phyloP scores from a whole-genome alignment of 2,797 vertebrate genomes.

The Gallirallus australis region DNA sequence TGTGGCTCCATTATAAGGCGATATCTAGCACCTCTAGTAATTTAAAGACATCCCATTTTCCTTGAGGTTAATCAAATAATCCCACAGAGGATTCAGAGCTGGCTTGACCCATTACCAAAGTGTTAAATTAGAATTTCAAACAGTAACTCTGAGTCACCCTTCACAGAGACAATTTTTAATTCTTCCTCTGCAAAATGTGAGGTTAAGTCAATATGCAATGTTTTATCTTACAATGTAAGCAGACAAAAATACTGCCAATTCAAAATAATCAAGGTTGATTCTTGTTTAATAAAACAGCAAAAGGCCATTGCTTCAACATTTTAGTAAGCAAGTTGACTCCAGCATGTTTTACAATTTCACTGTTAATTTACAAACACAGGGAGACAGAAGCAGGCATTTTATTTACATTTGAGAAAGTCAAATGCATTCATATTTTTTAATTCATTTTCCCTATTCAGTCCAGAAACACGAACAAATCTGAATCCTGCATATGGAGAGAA shows the following conservation, averaged over 20 bases:
- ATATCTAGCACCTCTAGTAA: slow-evolving; percentile 22
- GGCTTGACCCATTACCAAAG: slow-evolving; percentile 48
- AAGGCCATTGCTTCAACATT: not conserved
- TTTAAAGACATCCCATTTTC: slow-evolving; percentile 56
- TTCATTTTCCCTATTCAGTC: not conserved
- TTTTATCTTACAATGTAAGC: slow-evolving; percentile 37
- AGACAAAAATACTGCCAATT: slow-evolving; percentile 41
- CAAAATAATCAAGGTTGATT: slow-evolving; percentile 18
- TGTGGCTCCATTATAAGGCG: slow-evolving; percentile 3
- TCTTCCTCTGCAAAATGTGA: slow-evolving; percentile 38
- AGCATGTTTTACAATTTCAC: not conserved
- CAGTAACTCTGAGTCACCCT: slow-evolving; percentile 32
- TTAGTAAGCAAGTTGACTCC: not conserved
- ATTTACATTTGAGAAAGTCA: not conserved
- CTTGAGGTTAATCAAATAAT: slow-evolving; percentile 63
- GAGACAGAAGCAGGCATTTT: not conserved
- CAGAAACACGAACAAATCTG: not conserved
- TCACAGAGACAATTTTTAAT: slow-evolving; percentile 47
- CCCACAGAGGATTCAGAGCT: slow-evolving; percentile 37
- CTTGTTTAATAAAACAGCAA: slow-evolving; percentile 20
- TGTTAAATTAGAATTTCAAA: slow-evolving; percentile 68
- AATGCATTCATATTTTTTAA: not conserved
- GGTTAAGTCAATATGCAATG: slow-evolving; percentile 18
- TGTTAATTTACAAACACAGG: not conserved
- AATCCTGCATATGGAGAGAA: not conserved